These are phyloP conservation scores for Plectropomus leopardus DNA, from an alignment of 2,113 vertebrate genomes.

Conservation along the genomic window DNA sequence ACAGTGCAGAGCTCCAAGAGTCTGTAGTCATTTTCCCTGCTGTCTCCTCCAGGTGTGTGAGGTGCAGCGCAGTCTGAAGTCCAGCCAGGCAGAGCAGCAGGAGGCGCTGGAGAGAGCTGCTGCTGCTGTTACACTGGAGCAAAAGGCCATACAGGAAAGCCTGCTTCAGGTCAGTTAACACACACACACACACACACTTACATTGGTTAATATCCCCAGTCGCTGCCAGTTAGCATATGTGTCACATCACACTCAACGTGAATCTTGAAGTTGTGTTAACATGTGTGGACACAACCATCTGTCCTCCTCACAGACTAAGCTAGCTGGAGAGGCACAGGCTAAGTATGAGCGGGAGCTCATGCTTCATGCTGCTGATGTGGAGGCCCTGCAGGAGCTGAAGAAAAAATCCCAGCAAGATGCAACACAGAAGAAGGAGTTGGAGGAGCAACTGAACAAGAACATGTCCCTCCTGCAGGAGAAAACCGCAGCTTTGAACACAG, in stretches of 20 bases:
- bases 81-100: slow-evolving; percentile 91
- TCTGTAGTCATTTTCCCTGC: background rate
- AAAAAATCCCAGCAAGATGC: slow-evolving; percentile 87
- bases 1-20: no score
- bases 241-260: background rate
- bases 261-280: background rate
- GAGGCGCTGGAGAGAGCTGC: slow-evolving; percentile 92
- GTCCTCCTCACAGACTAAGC: slow-evolving; percentile 86
- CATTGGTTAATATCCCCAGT: background rate
- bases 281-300: background rate
- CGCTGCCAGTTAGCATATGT: background rate
- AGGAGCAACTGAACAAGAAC: slow-evolving; percentile 89
- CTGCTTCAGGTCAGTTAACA: slow-evolving; percentile 88
- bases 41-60: slow-evolving; percentile 86
- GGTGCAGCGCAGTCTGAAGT: slow-evolving; percentile 89
- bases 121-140: slow-evolving; percentile 89
- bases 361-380: slow-evolving; percentile 96
- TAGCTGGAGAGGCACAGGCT: slow-evolving; percentile 93
- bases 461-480: slow-evolving; percentile 87
- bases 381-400: slow-evolving; percentile 93
- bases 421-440: slow-evolving; percentile 85
- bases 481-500: slow-evolving; percentile 85
- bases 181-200: background rate
- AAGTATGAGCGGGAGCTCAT: slow-evolving; percentile 97
- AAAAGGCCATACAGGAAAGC: slow-evolving; percentile 93